Evolutionary conservation across 2,113 vertebrate species (phyloP), one percentile per base, ranked within the genome.

Genomic region (Tretioscincus oriximinensis): DNA sequence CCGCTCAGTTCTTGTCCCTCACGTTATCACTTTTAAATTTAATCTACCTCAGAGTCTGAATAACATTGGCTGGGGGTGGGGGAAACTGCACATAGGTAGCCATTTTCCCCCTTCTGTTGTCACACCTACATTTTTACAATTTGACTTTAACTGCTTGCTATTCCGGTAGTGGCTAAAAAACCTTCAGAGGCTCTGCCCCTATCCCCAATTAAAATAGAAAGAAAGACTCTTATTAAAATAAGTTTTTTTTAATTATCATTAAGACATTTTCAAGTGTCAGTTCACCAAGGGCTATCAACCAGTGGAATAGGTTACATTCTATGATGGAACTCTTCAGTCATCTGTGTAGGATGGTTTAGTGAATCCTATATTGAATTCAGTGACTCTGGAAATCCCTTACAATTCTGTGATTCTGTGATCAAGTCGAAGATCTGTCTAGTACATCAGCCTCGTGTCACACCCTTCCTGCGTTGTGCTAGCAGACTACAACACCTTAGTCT

Each of bases 1-100:
- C 74, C 86, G 81, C 80, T 78, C 85, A 84, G 58, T 65, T 90
- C 80, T 84, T 88, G 81, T 79, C 77, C 84, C 75, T 81, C 75
- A 76, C 45, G 28, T 87, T 87, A 5, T 81, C 85, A 68, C 29
- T 77, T 78, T 80, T 74, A 83, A 83, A 89, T 89, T 80, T 89
- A 90, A 89, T 86, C 82, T 45, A 64, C 64, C 83, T 86, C 65
- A 70, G 80, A 45, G 74, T 54, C 79, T 75, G 76, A 82, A 82
- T 65, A 78, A 82, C 84, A 81, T 72, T 60, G n/a, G 61, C 63
- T 81, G 54, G 71, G 67, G 82, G 54, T 47, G 63, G 28, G 29
- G 65, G 31, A 6, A 3, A 1, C 54, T 70, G 82, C 77, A 66
- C 35, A 1, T 21, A 28, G 71, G 70, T 82, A 82, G 12, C 69